A percentile compares a stretch with the other conserved stretches of the same genome.
phyloP scores from a whole-genome alignment of 1,140 invertebrate genomes.

The Andrena cerasifolii region DNA sequence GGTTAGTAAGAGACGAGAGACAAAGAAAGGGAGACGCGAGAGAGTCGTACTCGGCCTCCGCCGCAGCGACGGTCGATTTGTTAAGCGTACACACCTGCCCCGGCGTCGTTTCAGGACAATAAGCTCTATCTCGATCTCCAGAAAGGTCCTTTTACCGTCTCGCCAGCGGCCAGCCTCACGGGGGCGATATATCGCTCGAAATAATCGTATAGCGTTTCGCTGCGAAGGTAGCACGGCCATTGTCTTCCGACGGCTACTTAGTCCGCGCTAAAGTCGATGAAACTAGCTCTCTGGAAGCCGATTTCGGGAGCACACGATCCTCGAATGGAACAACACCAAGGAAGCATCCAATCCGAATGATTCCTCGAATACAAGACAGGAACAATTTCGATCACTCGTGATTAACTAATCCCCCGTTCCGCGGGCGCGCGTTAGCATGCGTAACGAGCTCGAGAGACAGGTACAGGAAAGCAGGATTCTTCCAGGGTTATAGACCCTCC shows the following conservation, averaged over 20 bases:
- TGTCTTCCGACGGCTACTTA: constrained; percentile 57
- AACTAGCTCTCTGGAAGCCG: constrained; percentile 27
- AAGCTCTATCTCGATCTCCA: constrained; percentile 70
- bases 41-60: constrained; percentile 26
- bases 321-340: too few species aligned
- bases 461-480: constrained; percentile 39
- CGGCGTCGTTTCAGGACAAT: constrained; percentile 68
- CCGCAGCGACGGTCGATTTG: constrained; percentile 62
- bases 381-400: too few species aligned
- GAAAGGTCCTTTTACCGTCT: constrained; percentile 69
- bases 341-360: too few species aligned
- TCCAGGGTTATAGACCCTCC: constrained; percentile 42
- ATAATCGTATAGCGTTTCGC: constrained; percentile 69
- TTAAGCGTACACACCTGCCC: constrained; percentile 70
- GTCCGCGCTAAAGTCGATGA: constrained; percentile 49
- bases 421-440: constrained; percentile 3
- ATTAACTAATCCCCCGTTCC: too few species aligned
- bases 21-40: constrained; percentile 13
- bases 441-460: constrained; percentile 25
- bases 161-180: constrained; percentile 65
- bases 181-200: constrained; percentile 68
- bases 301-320: constrained; percentile 15
- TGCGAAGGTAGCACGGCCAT: constrained; percentile 60
- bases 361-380: too few species aligned
- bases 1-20: background rate